A percentile compares a stretch with the other conserved stretches of the same genome.
phyloP scores from a whole-genome alignment of 2,797 vertebrate genomes.

The Artibeus jamaicensis region DNA sequence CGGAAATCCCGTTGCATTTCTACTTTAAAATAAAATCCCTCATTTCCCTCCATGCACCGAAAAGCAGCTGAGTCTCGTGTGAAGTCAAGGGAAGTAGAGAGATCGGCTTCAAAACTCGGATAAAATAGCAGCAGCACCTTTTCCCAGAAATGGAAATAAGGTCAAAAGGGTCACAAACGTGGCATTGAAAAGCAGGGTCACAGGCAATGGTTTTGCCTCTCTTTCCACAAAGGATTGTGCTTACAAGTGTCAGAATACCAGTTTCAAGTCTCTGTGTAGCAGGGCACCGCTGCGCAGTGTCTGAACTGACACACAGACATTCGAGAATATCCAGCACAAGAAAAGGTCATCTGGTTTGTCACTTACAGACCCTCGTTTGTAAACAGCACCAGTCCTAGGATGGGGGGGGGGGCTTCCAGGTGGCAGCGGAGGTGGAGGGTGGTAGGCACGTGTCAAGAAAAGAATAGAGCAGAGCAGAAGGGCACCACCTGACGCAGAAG shows the following conservation, averaged over 20 bases:
- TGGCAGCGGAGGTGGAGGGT: not conserved
- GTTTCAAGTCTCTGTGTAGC: too few species aligned
- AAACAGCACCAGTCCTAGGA: not conserved
- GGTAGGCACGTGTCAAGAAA: not conserved
- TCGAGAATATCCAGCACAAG: too few species aligned
- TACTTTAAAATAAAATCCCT: constrained; percentile 10
- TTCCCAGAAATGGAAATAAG: not conserved
- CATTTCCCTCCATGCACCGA: not conserved
- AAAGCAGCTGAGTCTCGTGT: not conserved
- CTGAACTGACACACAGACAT: not conserved
- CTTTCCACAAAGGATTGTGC: not conserved
- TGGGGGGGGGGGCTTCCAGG: not conserved
- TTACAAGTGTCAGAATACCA: not conserved
- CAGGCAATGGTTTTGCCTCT: not conserved
- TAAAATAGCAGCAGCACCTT: not conserved
- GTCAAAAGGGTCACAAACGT: not conserved
- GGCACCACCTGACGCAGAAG: too few species aligned
- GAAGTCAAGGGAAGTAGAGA: not conserved
- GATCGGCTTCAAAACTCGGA: not conserved
- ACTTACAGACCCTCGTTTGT: not conserved
- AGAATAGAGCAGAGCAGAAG: not conserved
- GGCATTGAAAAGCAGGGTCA: not conserved
- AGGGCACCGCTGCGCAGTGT: not conserved
- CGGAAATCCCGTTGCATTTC: not conserved
- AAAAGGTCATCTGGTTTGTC: not conserved